phyloP scores from a whole-genome alignment of 2,113 vertebrate species.

The Amazona vittata region DNA sequence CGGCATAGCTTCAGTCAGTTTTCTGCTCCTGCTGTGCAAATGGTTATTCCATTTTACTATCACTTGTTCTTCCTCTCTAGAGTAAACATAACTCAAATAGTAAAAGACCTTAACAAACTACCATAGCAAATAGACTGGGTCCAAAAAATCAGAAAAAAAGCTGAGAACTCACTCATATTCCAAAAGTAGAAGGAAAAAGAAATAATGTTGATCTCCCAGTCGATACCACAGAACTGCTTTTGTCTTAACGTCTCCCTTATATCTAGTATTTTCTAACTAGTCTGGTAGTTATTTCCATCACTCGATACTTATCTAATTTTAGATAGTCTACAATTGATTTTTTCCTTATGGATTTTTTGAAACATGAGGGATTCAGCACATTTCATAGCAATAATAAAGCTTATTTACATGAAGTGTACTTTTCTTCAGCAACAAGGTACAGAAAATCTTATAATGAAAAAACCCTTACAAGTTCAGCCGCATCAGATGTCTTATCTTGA shows the following conservation, averaged over 20 bases:
- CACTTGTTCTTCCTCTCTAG: not conserved
- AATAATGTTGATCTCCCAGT: not conserved
- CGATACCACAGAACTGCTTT: not conserved
- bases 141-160: not conserved
- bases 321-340: not conserved
- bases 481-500: not conserved
- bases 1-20: not conserved
- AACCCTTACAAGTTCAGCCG: not conserved
- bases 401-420: not conserved
- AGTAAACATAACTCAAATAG: not conserved
- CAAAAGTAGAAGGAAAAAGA: not conserved
- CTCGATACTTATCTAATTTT: slow-evolving; percentile 11
- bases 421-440: not conserved
- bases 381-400: not conserved
- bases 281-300: not conserved
- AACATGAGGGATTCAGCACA: not conserved
- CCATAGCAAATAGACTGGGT: not conserved
- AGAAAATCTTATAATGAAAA: not conserved
- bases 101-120: not conserved
- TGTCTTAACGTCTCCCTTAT: not conserved
- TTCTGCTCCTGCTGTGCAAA: not conserved
- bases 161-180: not conserved
- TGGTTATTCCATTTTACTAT: not conserved
- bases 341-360: not conserved
- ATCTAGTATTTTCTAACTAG: not conserved